Base-by-base conservation (phyloP, 2,797 vertebrate species). In the Psittacula derbiana region DNA sequence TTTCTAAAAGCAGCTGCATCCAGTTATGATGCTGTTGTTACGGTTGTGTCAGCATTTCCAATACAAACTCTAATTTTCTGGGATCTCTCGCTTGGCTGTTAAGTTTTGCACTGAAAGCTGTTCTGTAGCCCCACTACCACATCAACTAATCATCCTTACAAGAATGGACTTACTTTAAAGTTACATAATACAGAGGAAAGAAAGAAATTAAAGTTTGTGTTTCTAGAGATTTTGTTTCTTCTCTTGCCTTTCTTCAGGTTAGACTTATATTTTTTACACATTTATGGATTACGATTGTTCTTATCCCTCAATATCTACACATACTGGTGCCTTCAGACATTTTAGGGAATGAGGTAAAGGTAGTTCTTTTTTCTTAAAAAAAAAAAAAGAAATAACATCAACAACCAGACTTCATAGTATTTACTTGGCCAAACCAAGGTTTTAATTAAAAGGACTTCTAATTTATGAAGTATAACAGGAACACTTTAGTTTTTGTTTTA, bases 11-110 rank as follows among this genome's bases (percentile, higher is more conserved):
- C 89, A 92, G 69, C 92, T 96, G 95, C 87, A 95, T 76, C 70
- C 89, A 90, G 93, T 95, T 95, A 94, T 90, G 93, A 86, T 86
- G 76, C 62, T 86, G 87, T 73, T 96, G 89, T 96, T 96, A 91
- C 13, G 15, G 70, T 96, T 92, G 91, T 93, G 93, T 96, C 95
- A 96, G 92, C 95, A 96, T 96, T 97, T 96, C 95, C 87, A 88
- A 81, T 88, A 95, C 94, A 95, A 96, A 96, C 73, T 93, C 90
- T 79, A 92, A 50, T 93, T 96, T 95, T 95, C 85, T 92, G 61
- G 60, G 61, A 74, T 93, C 83, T 96, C 92, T 95, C 24, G 40
- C 71, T 71, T 92, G 84, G n/a, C 61, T 91, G 90, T 92, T 90
- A 92, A 93, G 85, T 96, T 97, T 93, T 92, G 74, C 73, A 86